These are phyloP conservation scores for Perodicticus potto DNA, from an alignment of 2,797 vertebrate genomes.

Conservation along the genomic window DNA sequence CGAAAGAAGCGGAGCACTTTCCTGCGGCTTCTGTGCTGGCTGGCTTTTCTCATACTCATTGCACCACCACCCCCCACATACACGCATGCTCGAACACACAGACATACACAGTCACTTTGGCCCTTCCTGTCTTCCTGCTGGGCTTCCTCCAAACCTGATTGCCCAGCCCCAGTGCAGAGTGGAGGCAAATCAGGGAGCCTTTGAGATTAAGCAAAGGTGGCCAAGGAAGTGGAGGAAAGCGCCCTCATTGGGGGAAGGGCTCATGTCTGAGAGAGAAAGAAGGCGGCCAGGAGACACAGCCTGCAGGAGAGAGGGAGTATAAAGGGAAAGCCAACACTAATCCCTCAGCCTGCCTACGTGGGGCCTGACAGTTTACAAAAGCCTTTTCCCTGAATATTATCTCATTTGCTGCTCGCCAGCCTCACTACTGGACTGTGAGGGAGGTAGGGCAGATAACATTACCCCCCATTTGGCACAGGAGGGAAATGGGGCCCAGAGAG, in stretches of 20 bases:
- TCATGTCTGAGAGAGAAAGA: background rate
- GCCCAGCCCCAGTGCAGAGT: constrained; percentile 44
- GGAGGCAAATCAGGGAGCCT: constrained; percentile 55
- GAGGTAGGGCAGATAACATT: constrained; percentile 59
- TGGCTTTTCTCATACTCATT: constrained; percentile 25
- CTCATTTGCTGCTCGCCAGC: constrained; percentile 48
- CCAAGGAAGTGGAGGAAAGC: background rate
- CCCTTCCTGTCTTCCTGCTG: constrained; percentile 59
- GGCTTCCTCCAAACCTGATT: constrained; percentile 40
- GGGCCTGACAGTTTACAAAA: constrained; percentile 76
- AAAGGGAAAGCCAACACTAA: constrained; percentile 75
- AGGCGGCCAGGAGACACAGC: constrained; percentile 24
- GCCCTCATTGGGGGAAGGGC: background rate
- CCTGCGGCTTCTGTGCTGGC: background rate
- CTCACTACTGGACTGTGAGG: background rate
- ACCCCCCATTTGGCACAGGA: background rate
- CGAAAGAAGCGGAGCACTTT: background rate
- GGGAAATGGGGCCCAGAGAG: constrained; percentile 27
- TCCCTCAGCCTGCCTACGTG: constrained; percentile 63
- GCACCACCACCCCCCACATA: background rate
- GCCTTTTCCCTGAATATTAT: constrained; percentile 77
- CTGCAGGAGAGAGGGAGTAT: constrained; percentile 38
- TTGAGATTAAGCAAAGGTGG: background rate
- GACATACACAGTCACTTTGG: background rate
- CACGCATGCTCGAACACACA: background rate